These are phyloP conservation scores for Drosophila diplacantha DNA, from an alignment of 2,888 invertebrate genomes.

Conservation along the genomic window DNA sequence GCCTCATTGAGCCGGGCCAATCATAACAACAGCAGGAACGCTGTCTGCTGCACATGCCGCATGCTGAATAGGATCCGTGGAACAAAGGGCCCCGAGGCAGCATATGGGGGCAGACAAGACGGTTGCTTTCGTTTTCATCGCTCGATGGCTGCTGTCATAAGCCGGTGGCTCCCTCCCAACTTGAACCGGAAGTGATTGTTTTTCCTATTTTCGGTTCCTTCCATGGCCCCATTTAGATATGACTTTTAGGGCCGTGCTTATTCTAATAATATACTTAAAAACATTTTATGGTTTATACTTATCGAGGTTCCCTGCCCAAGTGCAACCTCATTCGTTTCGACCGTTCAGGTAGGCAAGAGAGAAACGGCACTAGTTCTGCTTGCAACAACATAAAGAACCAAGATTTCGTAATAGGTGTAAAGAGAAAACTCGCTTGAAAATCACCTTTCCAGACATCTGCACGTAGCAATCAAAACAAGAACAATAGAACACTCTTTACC, in stretches of 20 bases:
- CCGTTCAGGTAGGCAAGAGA: constrained; percentile 33
- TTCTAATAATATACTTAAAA: neutral
- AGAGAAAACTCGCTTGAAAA: neutral
- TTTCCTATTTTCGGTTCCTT: constrained; percentile 10
- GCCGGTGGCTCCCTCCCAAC: constrained; percentile 20
- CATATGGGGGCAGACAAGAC: constrained; percentile 35
- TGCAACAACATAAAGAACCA: neutral
- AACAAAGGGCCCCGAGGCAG: constrained; percentile 22
- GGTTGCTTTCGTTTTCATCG: constrained; percentile 36
- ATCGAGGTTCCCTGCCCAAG: neutral
- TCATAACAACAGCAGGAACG: constrained; percentile 34
- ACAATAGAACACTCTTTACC: constrained; percentile 45
- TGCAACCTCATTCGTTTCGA: neutral
- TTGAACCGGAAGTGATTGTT: constrained; percentile 58
- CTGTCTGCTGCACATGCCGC: constrained; percentile 39
- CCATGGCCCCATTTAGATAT: neutral
- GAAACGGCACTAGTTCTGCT: constrained; percentile 5
- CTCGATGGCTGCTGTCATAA: constrained; percentile 52
- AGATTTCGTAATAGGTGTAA: neutral
- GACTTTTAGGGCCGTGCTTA: neutral
- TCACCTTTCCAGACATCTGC: constrained; percentile 57
- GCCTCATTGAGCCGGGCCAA: constrained; percentile 38
- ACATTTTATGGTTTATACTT: neutral
- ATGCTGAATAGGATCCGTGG: constrained; percentile 33
- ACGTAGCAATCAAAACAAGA: constrained; percentile 58